Conservation (phyloP, 2,797 vertebrate genomes). For the Leuciscus waleckii region DNA sequence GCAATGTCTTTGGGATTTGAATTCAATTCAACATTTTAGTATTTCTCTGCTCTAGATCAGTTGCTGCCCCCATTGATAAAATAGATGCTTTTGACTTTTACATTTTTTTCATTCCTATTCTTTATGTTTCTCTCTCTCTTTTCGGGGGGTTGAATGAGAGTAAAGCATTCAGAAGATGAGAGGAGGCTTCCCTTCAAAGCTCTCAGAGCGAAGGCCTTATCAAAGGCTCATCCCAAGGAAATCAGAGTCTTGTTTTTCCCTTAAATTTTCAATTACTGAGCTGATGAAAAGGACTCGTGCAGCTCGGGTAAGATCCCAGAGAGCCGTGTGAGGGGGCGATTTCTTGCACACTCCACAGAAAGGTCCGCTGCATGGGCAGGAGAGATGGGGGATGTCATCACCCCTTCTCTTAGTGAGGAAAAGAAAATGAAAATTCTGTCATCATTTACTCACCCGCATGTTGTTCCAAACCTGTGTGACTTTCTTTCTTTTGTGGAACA, state of each 20-base stretch:
- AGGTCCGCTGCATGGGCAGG: background rate
- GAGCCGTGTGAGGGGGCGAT: background rate
- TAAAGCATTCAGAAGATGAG: constrained; percentile 49
- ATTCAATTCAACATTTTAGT: constrained; percentile 20
- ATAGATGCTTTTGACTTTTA: background rate
- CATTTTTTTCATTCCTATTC: background rate
- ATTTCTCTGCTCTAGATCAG: constrained; percentile 12
- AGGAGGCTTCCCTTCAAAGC: constrained; percentile 50
- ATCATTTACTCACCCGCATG: background rate
- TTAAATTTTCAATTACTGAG: constrained; percentile 52
- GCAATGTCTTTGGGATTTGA: constrained; percentile 21
- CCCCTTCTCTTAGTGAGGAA: background rate
- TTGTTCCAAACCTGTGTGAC: background rate
- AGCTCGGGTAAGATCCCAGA: background rate
- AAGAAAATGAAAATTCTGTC: background rate
- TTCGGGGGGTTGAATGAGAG: constrained; percentile 16
- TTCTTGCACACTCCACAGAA: background rate
- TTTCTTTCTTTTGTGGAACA: background rate
- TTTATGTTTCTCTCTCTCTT: background rate
- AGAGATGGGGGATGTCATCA: background rate
- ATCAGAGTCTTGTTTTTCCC: constrained; percentile 48
- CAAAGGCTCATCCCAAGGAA: constrained; percentile 49
- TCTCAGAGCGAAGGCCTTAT: constrained; percentile 49
- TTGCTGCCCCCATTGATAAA: background rate
- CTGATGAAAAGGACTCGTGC: constrained; percentile 44